These are phyloP conservation scores for Astropecten irregularis DNA, from an alignment of 53 echinoderm and acorn worm genomes.

Conservation along the genomic window DNA sequence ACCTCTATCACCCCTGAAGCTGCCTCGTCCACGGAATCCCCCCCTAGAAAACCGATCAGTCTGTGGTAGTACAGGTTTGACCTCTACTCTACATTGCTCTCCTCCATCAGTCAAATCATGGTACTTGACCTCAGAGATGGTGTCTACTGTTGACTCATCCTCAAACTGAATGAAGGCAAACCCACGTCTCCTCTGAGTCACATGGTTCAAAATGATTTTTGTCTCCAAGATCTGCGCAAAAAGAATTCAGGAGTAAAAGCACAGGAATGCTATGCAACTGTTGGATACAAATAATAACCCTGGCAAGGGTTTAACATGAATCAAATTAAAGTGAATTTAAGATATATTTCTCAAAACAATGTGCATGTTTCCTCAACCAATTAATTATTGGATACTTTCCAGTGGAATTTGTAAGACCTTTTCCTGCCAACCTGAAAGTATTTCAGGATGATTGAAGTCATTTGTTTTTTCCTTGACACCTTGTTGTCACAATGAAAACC, in stretches of 20 bases:
- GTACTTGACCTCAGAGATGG: neutral
- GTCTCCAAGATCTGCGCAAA: slow-evolving; percentile 23
- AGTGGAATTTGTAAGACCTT: too few species aligned
- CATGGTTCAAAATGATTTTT: slow-evolving; percentile 26
- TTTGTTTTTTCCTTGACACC: too few species aligned
- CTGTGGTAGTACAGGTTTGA: slow-evolving; percentile 27
- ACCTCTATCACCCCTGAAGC: neutral
- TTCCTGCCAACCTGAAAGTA: too few species aligned
- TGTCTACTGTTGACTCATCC: slow-evolving; percentile 33
- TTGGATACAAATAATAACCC: too few species aligned
- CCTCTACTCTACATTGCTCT: slow-evolving; percentile 42
- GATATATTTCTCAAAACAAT: too few species aligned
- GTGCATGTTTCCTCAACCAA: too few species aligned
- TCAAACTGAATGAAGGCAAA: slow-evolving; percentile 48
- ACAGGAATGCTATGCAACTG: too few species aligned
- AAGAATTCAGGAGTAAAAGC: neutral
- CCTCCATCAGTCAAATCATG: slow-evolving; percentile 19
- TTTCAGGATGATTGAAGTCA: too few species aligned
- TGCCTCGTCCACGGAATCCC: slow-evolving; percentile 11
- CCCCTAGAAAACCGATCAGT: neutral
- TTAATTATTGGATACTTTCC: too few species aligned
- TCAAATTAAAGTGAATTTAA: too few species aligned
- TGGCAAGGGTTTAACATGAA: too few species aligned
- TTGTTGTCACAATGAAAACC: too few species aligned
- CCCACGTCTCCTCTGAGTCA: slow-evolving; percentile 34